Evolutionary conservation across 2,797 vertebrate species (phyloP), one percentile per base, ranked within the genome.

Genomic region (Atherinosoma microstoma): DNA sequence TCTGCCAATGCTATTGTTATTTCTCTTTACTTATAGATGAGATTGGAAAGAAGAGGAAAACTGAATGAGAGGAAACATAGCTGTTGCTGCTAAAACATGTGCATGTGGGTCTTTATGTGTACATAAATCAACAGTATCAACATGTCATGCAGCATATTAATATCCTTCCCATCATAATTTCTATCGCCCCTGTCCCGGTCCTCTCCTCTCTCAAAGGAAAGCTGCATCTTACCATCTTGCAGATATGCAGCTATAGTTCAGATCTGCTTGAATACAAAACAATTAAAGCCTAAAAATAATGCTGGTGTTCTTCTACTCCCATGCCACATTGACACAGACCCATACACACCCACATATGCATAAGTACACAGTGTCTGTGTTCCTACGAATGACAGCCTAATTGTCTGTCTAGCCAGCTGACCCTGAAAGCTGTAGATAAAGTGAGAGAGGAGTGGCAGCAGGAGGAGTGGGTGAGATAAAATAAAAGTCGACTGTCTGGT

Each of bases 351-450:
- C 80, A 56, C 75, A 63, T 35, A 27, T 20, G 16, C 29, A 53
- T 59, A 57, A 22, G 27, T 51, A 77, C 59, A 70, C 45, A 47
- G 36, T 47, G 58, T 66, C 45, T 35, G 69, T 73, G 80, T 70
- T 82, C 62, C 76, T 80, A 70, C 85, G 58, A 86, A 70, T 61
- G 56, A 60, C 32, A 30, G 70, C 78, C 66, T 92, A 89, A 92
- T 91, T 89, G 89, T 79, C 76, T 75, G 90, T 92, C 87, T 88
- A 85, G 87, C 73, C 88, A 85, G 78, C 73, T 91, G 89, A 93
- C 89, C 88, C 80, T 89, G 85, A 92, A 87, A 75, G 75, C 76
- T 81, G 59, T 63, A 67, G 76, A 83, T 80, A 82, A 88, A 89
- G 67, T 61, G 60, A 85, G 13, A 64, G 69, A 58, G 64, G 64